Evolutionary conservation across 2,888 invertebrate species (phyloP).

Genomic region (Litoditis marina): DNA sequence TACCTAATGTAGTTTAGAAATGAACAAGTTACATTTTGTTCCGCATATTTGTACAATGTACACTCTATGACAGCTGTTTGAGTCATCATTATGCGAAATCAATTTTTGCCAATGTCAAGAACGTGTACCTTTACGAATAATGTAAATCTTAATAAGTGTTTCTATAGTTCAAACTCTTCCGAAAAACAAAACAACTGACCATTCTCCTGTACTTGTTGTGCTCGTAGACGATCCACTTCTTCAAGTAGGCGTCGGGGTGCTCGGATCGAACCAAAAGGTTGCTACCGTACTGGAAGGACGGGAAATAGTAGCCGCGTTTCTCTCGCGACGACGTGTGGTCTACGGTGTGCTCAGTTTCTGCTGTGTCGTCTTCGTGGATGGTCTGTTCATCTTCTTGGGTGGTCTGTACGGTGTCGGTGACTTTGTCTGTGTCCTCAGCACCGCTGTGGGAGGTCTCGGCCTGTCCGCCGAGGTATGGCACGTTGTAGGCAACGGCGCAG

Average conservation of each 20-base stretch:
- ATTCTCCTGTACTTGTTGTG: conserved; percentile 59
- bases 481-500: conserved; percentile 13
- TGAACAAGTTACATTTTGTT: no score
- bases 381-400: no score
- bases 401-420: conserved; percentile 32
- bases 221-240: conserved; percentile 57
- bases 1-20: no score
- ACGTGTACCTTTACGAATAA: no score
- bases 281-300: conserved; percentile 24
- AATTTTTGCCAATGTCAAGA: no score
- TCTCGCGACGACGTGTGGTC: no score
- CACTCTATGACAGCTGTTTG: background rate
- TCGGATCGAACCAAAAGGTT: conserved; percentile 43
- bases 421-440: conserved; percentile 40
- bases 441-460: conserved; percentile 50
- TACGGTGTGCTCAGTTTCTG: conserved; percentile 13
- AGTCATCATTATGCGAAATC: no score
- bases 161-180: no score
- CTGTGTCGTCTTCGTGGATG: conserved; percentile 6
- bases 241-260: conserved; percentile 53
- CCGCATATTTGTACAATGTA: background rate
- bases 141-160: no score
- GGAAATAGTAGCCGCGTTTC: conserved; percentile 44
- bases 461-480: conserved; percentile 17
- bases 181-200: conserved; percentile 31